These are phyloP conservation scores for Platysteira castanea DNA, from an alignment of 2,113 vertebrate genomes.

Conservation along the genomic window DNA sequence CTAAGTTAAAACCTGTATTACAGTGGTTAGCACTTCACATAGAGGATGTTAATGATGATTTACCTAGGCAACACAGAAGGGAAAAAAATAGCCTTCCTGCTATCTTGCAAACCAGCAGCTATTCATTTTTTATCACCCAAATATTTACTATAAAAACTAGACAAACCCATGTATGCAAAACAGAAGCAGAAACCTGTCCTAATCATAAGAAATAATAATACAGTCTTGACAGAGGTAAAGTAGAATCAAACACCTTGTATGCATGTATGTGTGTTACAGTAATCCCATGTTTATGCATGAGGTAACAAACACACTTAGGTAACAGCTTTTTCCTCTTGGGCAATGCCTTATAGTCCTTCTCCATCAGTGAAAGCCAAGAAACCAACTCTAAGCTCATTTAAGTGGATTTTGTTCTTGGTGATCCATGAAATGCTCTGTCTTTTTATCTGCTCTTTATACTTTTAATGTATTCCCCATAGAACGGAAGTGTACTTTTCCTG, in stretches of 20 bases:
- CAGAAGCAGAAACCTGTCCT: not conserved
- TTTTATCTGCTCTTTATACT: slow-evolving; percentile 91
- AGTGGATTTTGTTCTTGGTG: slow-evolving; percentile 91
- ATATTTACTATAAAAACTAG: not conserved
- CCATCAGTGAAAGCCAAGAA: slow-evolving; percentile 78
- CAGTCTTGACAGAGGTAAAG: slow-evolving; percentile 60
- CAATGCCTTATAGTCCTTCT: slow-evolving; percentile 76
- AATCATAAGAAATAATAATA: slow-evolving; percentile 19
- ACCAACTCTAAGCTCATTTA: slow-evolving; percentile 89
- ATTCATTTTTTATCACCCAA: slow-evolving; percentile 6
- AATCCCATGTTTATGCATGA: slow-evolving; percentile 81
- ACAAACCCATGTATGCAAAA: not conserved
- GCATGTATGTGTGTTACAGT: slow-evolving; percentile 66
- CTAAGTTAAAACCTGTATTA: slow-evolving; percentile 43
- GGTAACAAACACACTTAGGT: slow-evolving; percentile 75
- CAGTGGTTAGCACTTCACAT: slow-evolving; percentile 32
- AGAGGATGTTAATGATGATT: slow-evolving; percentile 40
- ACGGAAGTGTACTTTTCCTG: slow-evolving; percentile 83
- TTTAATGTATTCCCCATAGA: slow-evolving; percentile 93
- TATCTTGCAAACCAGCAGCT: slow-evolving; percentile 8
- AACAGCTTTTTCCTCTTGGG: slow-evolving; percentile 79
- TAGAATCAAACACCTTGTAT: slow-evolving; percentile 15
- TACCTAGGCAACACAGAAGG: slow-evolving; percentile 43
- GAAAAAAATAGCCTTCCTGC: slow-evolving; percentile 25
- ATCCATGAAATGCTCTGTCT: slow-evolving; percentile 95